phyloP scores from a whole-genome alignment of 2,797 vertebrate species.

The Todus mexicanus region DNA sequence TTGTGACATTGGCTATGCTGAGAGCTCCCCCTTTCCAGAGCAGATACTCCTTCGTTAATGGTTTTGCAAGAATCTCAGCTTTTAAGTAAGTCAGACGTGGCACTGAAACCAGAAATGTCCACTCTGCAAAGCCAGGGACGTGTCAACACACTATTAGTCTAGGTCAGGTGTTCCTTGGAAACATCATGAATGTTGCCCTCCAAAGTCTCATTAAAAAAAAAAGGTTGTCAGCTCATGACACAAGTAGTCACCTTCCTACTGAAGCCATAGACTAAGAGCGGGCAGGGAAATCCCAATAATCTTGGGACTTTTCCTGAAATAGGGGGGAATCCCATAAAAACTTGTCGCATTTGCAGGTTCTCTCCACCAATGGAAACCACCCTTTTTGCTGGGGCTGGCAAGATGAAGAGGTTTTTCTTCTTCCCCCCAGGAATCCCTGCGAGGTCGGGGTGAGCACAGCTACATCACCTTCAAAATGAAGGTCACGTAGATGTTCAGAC shows the following conservation, averaged over 20 bases:
- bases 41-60: not conserved
- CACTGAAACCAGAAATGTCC: not conserved
- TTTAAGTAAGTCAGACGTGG: not conserved
- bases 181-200: not conserved
- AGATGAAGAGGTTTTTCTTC: not conserved
- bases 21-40: not conserved
- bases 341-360: not conserved
- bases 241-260: not conserved
- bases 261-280: not conserved
- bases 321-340: not conserved
- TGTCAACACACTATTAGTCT: not conserved
- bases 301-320: not conserved
- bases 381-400: not conserved
- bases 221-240: not conserved
- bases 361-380: not conserved
- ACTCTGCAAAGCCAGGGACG: not conserved
- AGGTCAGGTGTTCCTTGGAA: not conserved
- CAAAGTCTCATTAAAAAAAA: not conserved
- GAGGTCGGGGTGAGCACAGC: not conserved
- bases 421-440: slow-evolving; percentile 15
- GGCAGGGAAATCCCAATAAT: not conserved
- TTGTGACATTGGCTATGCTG: not conserved
- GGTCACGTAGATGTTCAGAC: not conserved
- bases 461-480: not conserved
- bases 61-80: not conserved